Conservation (phyloP, 1,140 invertebrate genomes). For the Drosophila triauraria region DNA sequence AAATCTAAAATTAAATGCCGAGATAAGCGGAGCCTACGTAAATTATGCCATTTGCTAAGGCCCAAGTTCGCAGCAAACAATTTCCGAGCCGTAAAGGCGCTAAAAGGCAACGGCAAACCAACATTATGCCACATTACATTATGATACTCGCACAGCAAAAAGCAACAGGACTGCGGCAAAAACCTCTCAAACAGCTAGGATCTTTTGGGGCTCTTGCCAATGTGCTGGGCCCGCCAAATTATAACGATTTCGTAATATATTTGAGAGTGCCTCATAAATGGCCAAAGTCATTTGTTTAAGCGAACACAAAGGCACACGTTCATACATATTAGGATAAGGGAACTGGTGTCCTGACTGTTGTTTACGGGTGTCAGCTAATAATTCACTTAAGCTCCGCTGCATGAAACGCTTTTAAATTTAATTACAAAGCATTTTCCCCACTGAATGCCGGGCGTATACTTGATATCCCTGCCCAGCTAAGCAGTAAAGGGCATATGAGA, state of each 20-base stretch:
- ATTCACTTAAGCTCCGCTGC: slow-evolving; percentile 56
- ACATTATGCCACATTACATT: slow-evolving; percentile 26
- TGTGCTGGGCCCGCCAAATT: slow-evolving; percentile 58
- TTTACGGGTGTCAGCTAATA: slow-evolving; percentile 55
- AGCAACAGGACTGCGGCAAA: slow-evolving; percentile 61
- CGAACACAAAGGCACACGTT: slow-evolving; percentile 1
- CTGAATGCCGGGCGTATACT: slow-evolving; percentile 27
- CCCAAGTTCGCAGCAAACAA: slow-evolving; percentile 64
- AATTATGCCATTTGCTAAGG: slow-evolving; percentile 62
- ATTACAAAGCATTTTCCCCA: slow-evolving; percentile 58
- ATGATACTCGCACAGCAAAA: slow-evolving; percentile 27
- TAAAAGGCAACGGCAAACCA: slow-evolving; percentile 28
- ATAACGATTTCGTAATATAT: slow-evolving; percentile 82
- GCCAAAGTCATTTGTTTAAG: slow-evolving; percentile 59
- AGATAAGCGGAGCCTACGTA: slow-evolving; percentile 62
- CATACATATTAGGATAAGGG: slow-evolving; percentile 22
- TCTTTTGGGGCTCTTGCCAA: slow-evolving; percentile 14
- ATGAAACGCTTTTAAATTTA: slow-evolving; percentile 70
- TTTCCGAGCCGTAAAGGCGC: slow-evolving; percentile 48
- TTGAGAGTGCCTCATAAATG: slow-evolving; percentile 75
- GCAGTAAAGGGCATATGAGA: slow-evolving; percentile 9
- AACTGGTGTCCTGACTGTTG: slow-evolving; percentile 48
- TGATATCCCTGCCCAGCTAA: slow-evolving; percentile 32
- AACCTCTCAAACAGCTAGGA: slow-evolving; percentile 36
- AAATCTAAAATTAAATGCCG: slow-evolving; percentile 71